A percentile compares a stretch with the other conserved stretches of the same genome.
Evolutionary conservation across 2,113 vertebrate genomes (phyloP).

Genomic region (Rhea pennata): DNA sequence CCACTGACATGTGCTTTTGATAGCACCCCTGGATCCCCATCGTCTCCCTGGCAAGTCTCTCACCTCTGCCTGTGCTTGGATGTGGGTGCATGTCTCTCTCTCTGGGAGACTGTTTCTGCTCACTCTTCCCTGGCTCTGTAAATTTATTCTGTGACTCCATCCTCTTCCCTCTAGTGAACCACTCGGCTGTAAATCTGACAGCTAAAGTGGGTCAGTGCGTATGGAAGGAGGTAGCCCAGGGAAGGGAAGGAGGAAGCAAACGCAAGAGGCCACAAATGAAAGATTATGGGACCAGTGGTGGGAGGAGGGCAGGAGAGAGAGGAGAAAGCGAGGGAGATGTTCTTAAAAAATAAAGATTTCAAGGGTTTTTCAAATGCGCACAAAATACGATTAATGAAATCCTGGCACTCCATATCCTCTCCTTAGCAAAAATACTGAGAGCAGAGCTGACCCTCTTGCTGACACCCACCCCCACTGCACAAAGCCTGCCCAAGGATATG

Average conservation of each 20-base stretch:
- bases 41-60: background rate
- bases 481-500: background rate
- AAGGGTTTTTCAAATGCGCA: background rate
- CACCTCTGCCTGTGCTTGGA: background rate
- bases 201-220: conserved; percentile 4
- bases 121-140: background rate
- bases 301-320: background rate
- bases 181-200: background rate
- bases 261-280: background rate
- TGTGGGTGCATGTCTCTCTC: fast-evolving
- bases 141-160: background rate
- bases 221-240: background rate
- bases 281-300: fast-evolving
- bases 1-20: background rate
- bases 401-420: background rate
- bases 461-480: fast-evolving
- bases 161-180: background rate
- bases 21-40: background rate
- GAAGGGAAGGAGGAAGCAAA: background rate
- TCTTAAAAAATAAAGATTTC: background rate
- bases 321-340: background rate
- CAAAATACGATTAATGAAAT: conserved; percentile 18
- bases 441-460: background rate
- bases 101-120: background rate
- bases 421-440: background rate